phyloP scores from a whole-genome alignment of 2,113 vertebrate species.

The Microcebus jonahi region DNA sequence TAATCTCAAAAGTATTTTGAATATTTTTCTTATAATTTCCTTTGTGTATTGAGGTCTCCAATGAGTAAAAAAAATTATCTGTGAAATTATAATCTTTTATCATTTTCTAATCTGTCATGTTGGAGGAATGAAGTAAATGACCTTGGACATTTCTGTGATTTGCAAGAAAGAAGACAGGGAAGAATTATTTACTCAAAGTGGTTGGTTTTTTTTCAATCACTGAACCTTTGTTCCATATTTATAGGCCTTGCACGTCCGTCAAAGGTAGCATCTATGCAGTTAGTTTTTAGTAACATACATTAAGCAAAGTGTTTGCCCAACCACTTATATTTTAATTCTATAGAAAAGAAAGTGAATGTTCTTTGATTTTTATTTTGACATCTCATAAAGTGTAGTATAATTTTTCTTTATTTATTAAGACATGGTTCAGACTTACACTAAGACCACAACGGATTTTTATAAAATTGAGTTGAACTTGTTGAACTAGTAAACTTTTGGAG shows the following conservation, averaged over 20 bases:
- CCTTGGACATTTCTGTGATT: accelerated
- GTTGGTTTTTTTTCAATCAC: neutral
- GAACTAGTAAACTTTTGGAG: neutral
- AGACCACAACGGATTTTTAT: neutral
- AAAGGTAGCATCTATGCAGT: neutral
- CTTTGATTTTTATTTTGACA: neutral
- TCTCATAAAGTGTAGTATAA: neutral
- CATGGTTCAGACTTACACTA: neutral
- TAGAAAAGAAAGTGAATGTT: neutral
- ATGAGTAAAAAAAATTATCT: neutral
- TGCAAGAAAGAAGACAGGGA: neutral
- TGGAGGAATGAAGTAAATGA: neutral
- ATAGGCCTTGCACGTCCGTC: neutral
- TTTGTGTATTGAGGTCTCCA: neutral
- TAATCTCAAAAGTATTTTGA: neutral
- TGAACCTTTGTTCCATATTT: neutral
- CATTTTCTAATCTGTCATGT: neutral
- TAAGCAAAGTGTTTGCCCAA: neutral
- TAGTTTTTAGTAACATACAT: neutral
- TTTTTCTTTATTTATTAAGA: neutral
- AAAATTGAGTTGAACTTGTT: neutral
- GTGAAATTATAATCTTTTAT: neutral
- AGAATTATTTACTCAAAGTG: neutral
- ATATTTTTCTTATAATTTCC: neutral
- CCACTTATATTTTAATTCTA: neutral